Base-by-base conservation (phyloP, 1,140 invertebrate genomes). In the Capitella teleta region DNA sequence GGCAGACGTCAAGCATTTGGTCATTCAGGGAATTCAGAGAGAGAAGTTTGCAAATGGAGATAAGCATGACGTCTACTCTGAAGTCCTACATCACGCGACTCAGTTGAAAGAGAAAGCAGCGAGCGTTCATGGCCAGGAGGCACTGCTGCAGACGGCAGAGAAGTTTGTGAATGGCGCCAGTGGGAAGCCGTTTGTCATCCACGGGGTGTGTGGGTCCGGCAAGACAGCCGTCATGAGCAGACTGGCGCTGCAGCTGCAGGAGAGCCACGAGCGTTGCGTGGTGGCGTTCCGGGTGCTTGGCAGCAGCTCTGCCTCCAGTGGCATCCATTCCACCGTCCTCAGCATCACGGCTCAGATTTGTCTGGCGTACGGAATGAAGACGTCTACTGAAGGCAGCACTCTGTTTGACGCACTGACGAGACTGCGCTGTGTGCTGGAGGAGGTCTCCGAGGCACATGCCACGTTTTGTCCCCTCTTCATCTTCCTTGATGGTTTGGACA, bases 51-150 rank as follows among this genome's bases (percentile, higher is more conserved):
- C n/a, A n/a, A n/a, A n/a, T n/a, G n/a, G n/a, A n/a, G n/a, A n/a
- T n/a, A n/a, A n/a, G n/a, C n/a, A n/a, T n/a, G n/a, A n/a, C n/a
- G n/a, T n/a, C n/a, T n/a, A n/a, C n/a, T n/a, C n/a, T 23, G 92
- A 98, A 73, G 87, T 95, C 43, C 76, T 97, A 14, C 91, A 96
- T 65, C 92, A 97, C 36, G 3, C 30, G 1, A 10, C 23, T 4
- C 19, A 24, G 10, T 49, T 32, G 24, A 90, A 89, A 61, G 91
- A 85, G 4, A 86, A 84, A 70, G 57, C 53, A 49, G 52, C 56
- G 28, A 51, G 53, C 8, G 61, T 63, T 36, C 53, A 53, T 49
- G 57, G 58, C n/a, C 56, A 57, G 30, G 36, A 50, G 3, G 49
- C 56, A 18, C 51, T 57, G 3, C 56, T 64, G 12, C 18, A 52